Percentiles rank a stretch among this genome's conserved stretches.
These are phyloP conservation scores for Diaphora mendica DNA, from an alignment of 2,888 invertebrate species.

Conservation along the genomic window DNA sequence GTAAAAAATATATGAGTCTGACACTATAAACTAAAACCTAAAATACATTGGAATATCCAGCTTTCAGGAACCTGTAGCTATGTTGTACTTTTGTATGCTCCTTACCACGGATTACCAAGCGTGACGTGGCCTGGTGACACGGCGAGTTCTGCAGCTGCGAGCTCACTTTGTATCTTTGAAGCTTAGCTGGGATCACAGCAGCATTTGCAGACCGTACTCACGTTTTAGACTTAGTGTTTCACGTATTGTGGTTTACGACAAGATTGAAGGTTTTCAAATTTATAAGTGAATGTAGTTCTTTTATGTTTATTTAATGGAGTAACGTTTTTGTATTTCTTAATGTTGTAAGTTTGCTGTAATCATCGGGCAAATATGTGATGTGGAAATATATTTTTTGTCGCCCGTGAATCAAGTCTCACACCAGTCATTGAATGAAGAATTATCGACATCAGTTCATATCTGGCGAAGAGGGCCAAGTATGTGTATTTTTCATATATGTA, in stretches of 20 bases:
- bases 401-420: too few relatives aligned
- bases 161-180: constrained; percentile 1
- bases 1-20: too few relatives aligned
- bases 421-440: too few relatives aligned
- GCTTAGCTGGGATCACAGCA: constrained; percentile 2
- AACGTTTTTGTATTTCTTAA: not conserved
- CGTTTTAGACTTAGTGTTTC: not conserved
- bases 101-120: constrained; percentile 6
- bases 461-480: too few relatives aligned
- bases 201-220: not conserved
- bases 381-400: too few relatives aligned
- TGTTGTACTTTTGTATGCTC: constrained; percentile 2
- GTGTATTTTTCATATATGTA: too few relatives aligned
- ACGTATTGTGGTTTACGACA: not conserved
- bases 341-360: not conserved
- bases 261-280: not conserved
- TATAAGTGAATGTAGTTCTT: too few relatives aligned
- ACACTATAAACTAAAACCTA: not conserved
- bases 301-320: not conserved
- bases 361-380: too few relatives aligned
- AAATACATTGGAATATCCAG: not conserved
- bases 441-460: too few relatives aligned
- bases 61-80: not conserved
- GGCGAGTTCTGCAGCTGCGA: not conserved
- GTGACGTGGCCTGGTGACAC: constrained; percentile 1